phyloP scores from a whole-genome alignment of 1,140 invertebrate species.

The Pissodes strobi region DNA sequence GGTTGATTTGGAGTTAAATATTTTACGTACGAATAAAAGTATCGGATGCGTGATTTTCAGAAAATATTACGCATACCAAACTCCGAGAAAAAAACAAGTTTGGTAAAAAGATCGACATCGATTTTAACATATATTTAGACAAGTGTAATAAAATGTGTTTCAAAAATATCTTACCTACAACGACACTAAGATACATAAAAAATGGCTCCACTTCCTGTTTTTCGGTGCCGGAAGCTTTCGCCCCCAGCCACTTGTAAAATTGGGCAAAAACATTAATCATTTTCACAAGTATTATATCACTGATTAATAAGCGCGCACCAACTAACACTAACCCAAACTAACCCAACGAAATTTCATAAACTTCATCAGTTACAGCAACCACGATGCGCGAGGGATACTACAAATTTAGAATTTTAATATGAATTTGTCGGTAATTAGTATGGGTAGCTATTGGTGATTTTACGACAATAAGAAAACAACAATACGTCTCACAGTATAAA shows the following conservation, averaged over 20 bases:
- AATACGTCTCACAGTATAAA: slow-evolving; percentile 6
- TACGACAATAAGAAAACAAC: slow-evolving; percentile 4
- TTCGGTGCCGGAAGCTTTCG: not conserved
- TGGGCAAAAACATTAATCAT: slow-evolving; percentile 20
- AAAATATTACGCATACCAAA: too few relatives aligned
- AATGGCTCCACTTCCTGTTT: slow-evolving; percentile 5
- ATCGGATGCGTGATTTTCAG: too few relatives aligned
- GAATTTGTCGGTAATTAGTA: not conserved
- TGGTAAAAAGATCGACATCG: too few relatives aligned
- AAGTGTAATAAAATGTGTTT: too few relatives aligned
- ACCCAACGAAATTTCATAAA: not conserved
- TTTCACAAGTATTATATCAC: slow-evolving; percentile 1
- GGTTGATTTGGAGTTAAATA: too few relatives aligned
- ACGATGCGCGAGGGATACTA: not conserved
- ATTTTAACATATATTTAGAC: too few relatives aligned
- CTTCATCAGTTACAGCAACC: not conserved
- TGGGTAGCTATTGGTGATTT: not conserved
- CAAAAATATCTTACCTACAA: slow-evolving; percentile 27
- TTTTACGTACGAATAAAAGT: too few relatives aligned
- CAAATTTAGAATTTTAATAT: not conserved
- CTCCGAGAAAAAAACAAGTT: too few relatives aligned
- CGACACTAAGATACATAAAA: slow-evolving; percentile 31
- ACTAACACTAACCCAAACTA: not conserved
- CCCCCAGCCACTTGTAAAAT: slow-evolving; percentile 19
- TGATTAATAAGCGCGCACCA: not conserved